A percentile compares a stretch with the other conserved stretches of the same genome.
These are phyloP conservation scores for Triops cancriformis DNA, from an alignment of 1,140 invertebrate genomes.

Conservation along the genomic window DNA sequence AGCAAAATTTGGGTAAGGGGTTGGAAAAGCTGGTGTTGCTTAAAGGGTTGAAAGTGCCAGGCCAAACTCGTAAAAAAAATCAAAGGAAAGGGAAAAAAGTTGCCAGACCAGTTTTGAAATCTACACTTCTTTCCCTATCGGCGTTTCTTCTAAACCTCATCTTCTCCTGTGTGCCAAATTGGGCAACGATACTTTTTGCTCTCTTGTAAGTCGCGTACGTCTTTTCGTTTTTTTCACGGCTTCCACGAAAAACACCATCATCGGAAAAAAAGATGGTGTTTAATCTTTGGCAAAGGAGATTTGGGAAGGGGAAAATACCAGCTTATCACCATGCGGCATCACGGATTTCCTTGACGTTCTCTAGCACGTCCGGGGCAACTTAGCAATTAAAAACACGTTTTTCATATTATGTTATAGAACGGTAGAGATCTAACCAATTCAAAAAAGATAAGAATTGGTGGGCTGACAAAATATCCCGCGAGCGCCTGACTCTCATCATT, in stretches of 20 bases:
- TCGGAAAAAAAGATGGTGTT: background rate
- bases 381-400: background rate
- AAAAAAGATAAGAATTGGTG: background rate
- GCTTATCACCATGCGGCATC: constrained; percentile 3
- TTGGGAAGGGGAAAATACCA: background rate
- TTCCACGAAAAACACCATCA: no score
- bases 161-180: background rate
- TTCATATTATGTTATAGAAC: no score
- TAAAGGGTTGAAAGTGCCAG: background rate
- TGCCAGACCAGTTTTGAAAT: background rate
- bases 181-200: background rate
- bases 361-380: background rate
- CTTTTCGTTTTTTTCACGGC: no score
- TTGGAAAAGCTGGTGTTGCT: background rate
- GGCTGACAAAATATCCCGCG: no score
- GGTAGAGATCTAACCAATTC: background rate
- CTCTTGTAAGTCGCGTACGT: no score
- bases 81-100: background rate
- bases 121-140: background rate
- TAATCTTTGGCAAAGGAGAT: background rate
- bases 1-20: background rate
- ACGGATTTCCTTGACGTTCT: background rate
- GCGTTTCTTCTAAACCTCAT: background rate
- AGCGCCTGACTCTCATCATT: background rate
- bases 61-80: no score